These are phyloP conservation scores for Actinopyga echinites DNA, from an alignment of 53 echinoderm and acorn worm species.

Conservation along the genomic window DNA sequence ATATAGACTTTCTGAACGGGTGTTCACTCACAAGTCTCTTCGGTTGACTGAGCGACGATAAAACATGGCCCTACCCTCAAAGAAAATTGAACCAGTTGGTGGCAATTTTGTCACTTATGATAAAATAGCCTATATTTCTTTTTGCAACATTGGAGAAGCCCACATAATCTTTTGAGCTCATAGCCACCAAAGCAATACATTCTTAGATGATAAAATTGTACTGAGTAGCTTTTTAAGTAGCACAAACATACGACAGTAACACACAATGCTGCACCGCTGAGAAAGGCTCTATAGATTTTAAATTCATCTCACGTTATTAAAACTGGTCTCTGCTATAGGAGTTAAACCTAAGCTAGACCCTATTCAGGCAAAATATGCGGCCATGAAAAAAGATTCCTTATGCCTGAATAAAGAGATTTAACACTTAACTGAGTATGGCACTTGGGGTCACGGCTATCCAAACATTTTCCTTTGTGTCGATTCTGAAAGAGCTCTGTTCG, in stretches of 20 bases:
- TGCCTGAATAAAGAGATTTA: slow-evolving; percentile 25
- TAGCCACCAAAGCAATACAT: no score
- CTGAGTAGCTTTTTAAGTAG: no score
- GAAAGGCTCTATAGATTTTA: no score
- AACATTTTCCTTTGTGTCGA: slow-evolving; percentile 6
- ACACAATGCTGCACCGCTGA: no score
- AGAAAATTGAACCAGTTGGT: slow-evolving; percentile 7
- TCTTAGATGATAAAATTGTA: no score
- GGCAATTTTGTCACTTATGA: slow-evolving; percentile 12
- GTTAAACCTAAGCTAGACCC: neutral
- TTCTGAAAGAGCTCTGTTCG: neutral
- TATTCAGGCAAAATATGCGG: neutral
- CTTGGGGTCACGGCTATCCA: slow-evolving; percentile 26
- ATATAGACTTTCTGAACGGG: neutral
- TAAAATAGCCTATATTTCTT: no score
- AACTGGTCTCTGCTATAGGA: no score
- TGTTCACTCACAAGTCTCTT: slow-evolving; percentile 20
- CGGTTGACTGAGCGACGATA: slow-evolving; percentile 30
- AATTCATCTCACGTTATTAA: no score
- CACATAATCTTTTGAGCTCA: no score
- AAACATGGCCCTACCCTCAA: slow-evolving; percentile 25
- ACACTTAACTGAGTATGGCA: slow-evolving; percentile 5
- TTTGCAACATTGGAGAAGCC: no score
- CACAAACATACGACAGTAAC: no score
- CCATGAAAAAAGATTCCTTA: slow-evolving; percentile 1